Evolutionary conservation across 92 coral and sea anemone species (phyloP).

Genomic region (Zoanthus gigantus): DNA sequence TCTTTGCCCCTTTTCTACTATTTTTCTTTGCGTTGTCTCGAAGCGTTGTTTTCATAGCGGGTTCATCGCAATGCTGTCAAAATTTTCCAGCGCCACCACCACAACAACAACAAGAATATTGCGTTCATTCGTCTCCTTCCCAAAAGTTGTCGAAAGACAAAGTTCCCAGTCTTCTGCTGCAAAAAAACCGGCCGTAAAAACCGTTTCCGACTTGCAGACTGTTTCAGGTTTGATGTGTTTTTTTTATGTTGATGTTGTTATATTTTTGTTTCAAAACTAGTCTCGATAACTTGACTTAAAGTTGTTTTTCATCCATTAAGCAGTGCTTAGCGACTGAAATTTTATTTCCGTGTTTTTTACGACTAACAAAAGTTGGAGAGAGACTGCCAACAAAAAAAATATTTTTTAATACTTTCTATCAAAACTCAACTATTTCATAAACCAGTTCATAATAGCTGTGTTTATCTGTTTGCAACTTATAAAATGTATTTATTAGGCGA

Average conservation of each 20-base stretch:
- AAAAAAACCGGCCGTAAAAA: neutral
- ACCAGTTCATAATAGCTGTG: too few species aligned
- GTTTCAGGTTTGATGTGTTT: conserved; percentile 26
- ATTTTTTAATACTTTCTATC: too few species aligned
- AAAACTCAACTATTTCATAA: too few species aligned
- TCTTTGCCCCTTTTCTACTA: neutral
- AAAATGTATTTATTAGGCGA: too few species aligned
- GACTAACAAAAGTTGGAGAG: neutral
- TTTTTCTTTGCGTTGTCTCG: neutral
- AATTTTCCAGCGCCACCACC: neutral
- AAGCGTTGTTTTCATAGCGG: neutral
- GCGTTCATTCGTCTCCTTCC: neutral
- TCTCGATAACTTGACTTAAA: neutral
- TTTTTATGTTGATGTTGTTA: neutral
- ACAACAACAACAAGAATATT: neutral
- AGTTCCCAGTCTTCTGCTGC: conserved; percentile 10
- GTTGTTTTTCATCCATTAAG: neutral
- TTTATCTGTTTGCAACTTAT: too few species aligned
- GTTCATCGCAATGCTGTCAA: conserved; percentile 23
- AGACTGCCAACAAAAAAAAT: too few species aligned
- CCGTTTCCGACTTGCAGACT: conserved; percentile 7
- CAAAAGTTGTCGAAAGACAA: conserved; percentile 12
- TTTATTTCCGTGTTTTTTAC: neutral
- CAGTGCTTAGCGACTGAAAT: neutral
- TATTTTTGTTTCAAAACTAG: neutral